These are phyloP conservation scores for Synodontis membranacea DNA, from an alignment of 2,113 vertebrate genomes.

Conservation along the genomic window DNA sequence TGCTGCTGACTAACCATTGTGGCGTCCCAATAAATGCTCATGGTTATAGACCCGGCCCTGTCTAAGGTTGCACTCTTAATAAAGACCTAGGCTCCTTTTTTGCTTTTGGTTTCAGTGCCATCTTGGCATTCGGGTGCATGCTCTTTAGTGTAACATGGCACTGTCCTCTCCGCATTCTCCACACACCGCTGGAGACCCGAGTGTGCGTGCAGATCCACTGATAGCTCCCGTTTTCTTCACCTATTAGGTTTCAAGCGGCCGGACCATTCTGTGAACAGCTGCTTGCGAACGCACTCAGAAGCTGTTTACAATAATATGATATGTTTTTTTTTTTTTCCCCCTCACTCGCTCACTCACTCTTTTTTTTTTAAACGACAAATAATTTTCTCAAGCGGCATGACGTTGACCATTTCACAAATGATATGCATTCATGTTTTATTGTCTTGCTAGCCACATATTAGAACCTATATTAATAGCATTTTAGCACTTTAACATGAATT, in stretches of 20 bases:
- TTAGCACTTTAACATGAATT: neutral
- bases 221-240: conserved; percentile 46
- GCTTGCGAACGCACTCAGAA: conserved; percentile 46
- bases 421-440: neutral
- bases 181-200: conserved; percentile 46
- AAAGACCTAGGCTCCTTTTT: conserved; percentile 60
- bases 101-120: conserved; percentile 67
- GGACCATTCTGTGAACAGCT: conserved; percentile 53
- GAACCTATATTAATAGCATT: neutral
- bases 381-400: neutral
- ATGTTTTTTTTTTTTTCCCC: neutral
- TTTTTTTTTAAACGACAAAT: too few species aligned
- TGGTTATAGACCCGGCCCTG: conserved; percentile 69
- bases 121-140: conserved; percentile 71
- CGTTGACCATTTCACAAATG: neutral
- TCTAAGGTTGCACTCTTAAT: conserved; percentile 74
- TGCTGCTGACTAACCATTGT: conserved; percentile 77
- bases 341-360: neutral
- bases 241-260: conserved; percentile 50
- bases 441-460: neutral
- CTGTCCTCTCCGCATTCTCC: conserved; percentile 61
- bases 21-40: conserved; percentile 73
- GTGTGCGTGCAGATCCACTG: conserved; percentile 45
- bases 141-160: conserved; percentile 65
- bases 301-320: conserved; percentile 50